A percentile compares a stretch with the other conserved stretches of the same genome.
phyloP scores from a whole-genome alignment of 2,888 invertebrate species.

The Tetropium fuscum region DNA sequence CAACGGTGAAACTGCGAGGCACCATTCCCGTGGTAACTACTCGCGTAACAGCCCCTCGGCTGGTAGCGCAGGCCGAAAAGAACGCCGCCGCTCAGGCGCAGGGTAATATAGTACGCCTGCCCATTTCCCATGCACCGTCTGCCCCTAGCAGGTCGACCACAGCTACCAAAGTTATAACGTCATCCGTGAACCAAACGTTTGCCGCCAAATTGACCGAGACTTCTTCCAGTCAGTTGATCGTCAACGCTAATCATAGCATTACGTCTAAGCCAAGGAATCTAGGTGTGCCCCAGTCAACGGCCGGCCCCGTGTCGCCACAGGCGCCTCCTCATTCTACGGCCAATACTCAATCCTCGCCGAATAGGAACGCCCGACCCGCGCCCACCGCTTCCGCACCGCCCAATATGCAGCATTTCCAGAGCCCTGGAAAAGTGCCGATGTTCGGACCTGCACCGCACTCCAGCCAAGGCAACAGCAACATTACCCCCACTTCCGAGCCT shows the following conservation, averaged over 20 bases:
- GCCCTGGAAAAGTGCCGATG: slow-evolving; percentile 34
- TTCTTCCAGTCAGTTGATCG: slow-evolving; percentile 38
- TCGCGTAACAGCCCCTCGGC: slow-evolving; percentile 66
- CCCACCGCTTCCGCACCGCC: slow-evolving; percentile 65
- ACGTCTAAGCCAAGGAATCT: slow-evolving; percentile 20
- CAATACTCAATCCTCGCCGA: slow-evolving; percentile 57
- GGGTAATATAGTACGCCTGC: slow-evolving; percentile 29
- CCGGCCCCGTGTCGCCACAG: slow-evolving; percentile 58
- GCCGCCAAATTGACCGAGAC: slow-evolving; percentile 78
- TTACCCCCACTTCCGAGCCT: slow-evolving; percentile 27
- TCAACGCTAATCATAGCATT: slow-evolving; percentile 39
- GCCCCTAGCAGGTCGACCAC: slow-evolving; percentile 67
- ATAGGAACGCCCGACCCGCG: slow-evolving; percentile 55
- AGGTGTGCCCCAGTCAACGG: slow-evolving; percentile 28
- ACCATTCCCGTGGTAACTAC: slow-evolving; percentile 49
- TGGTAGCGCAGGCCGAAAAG: slow-evolving; percentile 70
- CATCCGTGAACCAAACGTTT: slow-evolving; percentile 75
- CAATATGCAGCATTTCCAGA: slow-evolving; percentile 61
- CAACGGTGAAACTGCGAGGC: slow-evolving; percentile 57
- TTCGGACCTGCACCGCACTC: slow-evolving; percentile 27
- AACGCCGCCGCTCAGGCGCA: slow-evolving; percentile 59
- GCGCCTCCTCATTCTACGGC: slow-evolving; percentile 39
- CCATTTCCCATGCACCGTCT: slow-evolving; percentile 69
- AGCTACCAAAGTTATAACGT: slow-evolving; percentile 48
- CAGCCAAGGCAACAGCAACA: slow-evolving; percentile 5